A percentile compares a stretch with the other conserved stretches of the same genome.
Evolutionary conservation across 2,113 vertebrate genomes (phyloP).

Genomic region (Lophotis ruficrista): DNA sequence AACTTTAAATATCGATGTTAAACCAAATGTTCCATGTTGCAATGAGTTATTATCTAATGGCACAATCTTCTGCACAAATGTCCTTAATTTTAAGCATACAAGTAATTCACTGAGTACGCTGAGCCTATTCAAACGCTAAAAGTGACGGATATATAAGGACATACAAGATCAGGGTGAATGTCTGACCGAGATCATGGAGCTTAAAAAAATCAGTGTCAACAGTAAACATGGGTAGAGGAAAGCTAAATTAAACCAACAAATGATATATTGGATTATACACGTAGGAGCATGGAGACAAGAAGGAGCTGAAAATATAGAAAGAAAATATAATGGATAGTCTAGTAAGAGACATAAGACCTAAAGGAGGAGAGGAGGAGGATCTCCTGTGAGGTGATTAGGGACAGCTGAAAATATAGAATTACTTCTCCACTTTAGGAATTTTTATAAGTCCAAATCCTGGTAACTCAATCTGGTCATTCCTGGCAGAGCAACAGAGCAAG

Average conservation of each 20-base stretch:
- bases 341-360: background rate
- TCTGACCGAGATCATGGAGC: background rate
- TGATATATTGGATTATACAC: background rate
- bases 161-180: background rate
- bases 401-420: background rate
- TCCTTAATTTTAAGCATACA: background rate
- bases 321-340: background rate
- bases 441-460: background rate
- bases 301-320: background rate
- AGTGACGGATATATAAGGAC: background rate
- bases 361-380: background rate
- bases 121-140: background rate
- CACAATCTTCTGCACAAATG: background rate
- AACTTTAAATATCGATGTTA: background rate
- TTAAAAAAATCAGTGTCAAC: background rate
- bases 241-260: background rate
- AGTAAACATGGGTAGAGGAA: background rate
- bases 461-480: background rate
- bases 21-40: background rate
- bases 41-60: background rate
- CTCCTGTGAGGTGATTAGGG: background rate
- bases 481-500: background rate
- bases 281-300: background rate
- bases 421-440: background rate
- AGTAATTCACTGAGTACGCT: background rate